Evolutionary conservation across 1,140 invertebrate genomes (phyloP), one percentile per base, ranked within the genome.

Genomic region (Anthonomus grandis): DNA sequence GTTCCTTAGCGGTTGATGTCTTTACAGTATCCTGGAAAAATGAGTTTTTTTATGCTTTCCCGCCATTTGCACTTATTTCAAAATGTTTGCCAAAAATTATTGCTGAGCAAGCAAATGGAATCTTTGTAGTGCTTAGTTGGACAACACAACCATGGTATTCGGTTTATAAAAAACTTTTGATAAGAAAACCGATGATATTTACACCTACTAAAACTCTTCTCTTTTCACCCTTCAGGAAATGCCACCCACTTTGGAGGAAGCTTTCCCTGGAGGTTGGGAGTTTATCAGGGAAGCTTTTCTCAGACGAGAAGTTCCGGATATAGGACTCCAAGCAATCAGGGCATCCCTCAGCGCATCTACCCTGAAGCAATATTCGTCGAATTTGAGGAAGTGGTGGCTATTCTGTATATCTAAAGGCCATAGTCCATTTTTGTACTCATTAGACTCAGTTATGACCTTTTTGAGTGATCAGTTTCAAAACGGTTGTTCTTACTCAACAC

Each of bases 11-110:
- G 18, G 55, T 69, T 8, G 66, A 68, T 52, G 64, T 64, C 2
- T 71, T 71, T 58, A 68, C 65, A 9, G 15, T 68, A 1, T n/a
- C 36, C n/a, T 70, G 67, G 62, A 51, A 18, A 24, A 21, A 49
- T 31, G 34, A 57, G n/a, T 54, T 41, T 9, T 68, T 71, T 61
- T 70, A 68, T 49, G 67, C 67, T 0, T 71, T 71, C 51, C 66
- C 67, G 4, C 67, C 64, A n/a, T 72, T 72, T 57, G n/a, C 18
- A 59, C 0, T 17, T 69, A 64, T 67, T 31, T 21, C 60, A 23
- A 64, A 59, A n/a, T 23, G 15, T 34, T 68, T 6, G 15, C n/a
- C 49, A 36, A 69, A 68, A 59, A 67, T 68, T 19, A 56, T 62
- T 13, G 4, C 27, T 21, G 68, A 70, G 19, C 34, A 56, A 42